phyloP scores from a whole-genome alignment of 1,140 invertebrate genomes.

The Triops cancriformis region DNA sequence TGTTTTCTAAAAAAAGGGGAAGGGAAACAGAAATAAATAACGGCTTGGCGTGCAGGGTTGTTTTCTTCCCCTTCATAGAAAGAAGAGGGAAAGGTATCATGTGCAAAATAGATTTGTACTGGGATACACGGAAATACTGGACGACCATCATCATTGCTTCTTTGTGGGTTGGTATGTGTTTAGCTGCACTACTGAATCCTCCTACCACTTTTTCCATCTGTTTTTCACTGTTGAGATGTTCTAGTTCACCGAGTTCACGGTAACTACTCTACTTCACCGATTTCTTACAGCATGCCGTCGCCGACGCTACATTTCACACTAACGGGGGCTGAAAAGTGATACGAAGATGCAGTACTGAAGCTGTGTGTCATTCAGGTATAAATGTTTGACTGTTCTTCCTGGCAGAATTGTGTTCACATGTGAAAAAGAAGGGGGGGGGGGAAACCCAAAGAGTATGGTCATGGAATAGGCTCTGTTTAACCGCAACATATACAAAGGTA shows the following conservation, averaged over 20 bases:
- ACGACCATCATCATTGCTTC: neutral
- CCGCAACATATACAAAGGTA: too few relatives aligned
- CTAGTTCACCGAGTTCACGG: too few relatives aligned
- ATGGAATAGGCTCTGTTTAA: neutral
- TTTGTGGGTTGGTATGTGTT: too few relatives aligned
- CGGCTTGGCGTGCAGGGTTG: neutral
- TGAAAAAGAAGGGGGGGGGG: neutral
- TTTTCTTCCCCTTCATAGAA: neutral
- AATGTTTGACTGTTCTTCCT: constrained; percentile 13
- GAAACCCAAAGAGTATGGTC: neutral
- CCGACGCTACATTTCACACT: too few relatives aligned
- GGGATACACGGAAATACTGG: constrained; percentile 12
- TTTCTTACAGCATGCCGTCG: too few relatives aligned
- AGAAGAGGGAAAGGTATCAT: neutral
- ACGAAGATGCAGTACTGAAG: too few relatives aligned
- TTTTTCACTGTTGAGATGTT: too few relatives aligned
- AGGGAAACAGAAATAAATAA: neutral
- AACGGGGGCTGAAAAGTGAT: too few relatives aligned
- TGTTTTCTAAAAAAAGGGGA: neutral
- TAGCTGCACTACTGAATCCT: too few relatives aligned
- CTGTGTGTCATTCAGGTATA: neutral
- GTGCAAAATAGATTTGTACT: constrained; percentile 12
- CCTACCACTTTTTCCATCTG: too few relatives aligned
- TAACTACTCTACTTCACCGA: too few relatives aligned
- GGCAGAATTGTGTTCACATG: neutral